Conservation (phyloP, 2,113 vertebrate species). For the Corynorhinus townsendii region DNA sequence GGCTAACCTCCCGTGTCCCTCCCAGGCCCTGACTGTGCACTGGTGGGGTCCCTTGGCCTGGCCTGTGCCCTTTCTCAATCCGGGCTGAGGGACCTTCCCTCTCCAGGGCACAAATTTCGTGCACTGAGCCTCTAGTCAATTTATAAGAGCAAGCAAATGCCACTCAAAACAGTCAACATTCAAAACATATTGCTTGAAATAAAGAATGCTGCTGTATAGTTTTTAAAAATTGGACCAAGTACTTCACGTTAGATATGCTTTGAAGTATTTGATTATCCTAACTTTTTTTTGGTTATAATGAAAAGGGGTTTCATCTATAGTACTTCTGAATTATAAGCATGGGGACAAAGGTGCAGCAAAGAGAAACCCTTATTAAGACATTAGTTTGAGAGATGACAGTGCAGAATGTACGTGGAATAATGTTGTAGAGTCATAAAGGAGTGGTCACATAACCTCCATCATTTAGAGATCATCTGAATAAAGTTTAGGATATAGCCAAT, state of each 20-base stretch:
- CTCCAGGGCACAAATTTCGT: no score
- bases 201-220: not conserved
- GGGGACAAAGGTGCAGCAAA: not conserved
- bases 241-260: not conserved
- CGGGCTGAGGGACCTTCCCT: no score
- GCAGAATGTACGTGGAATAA: slow-evolving; percentile 39
- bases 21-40: no score
- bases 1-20: no score
- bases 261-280: slow-evolving; percentile 40
- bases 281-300: slow-evolving; percentile 38
- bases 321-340: not conserved
- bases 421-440: slow-evolving; percentile 41
- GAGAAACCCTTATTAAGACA: slow-evolving; percentile 46
- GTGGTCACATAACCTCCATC: not conserved
- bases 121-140: not conserved
- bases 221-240: slow-evolving; percentile 10
- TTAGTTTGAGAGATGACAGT: slow-evolving; percentile 35
- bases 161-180: slow-evolving; percentile 14
- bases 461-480: slow-evolving; percentile 32
- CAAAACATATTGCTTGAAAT: slow-evolving; percentile 49
- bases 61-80: no score
- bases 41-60: no score
- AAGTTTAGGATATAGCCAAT: slow-evolving; percentile 30
- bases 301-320: slow-evolving; percentile 32
- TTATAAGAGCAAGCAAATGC: slow-evolving; percentile 42